These are phyloP conservation scores for Phyllostomus hastatus DNA, from an alignment of 2,113 vertebrate genomes.

Conservation along the genomic window DNA sequence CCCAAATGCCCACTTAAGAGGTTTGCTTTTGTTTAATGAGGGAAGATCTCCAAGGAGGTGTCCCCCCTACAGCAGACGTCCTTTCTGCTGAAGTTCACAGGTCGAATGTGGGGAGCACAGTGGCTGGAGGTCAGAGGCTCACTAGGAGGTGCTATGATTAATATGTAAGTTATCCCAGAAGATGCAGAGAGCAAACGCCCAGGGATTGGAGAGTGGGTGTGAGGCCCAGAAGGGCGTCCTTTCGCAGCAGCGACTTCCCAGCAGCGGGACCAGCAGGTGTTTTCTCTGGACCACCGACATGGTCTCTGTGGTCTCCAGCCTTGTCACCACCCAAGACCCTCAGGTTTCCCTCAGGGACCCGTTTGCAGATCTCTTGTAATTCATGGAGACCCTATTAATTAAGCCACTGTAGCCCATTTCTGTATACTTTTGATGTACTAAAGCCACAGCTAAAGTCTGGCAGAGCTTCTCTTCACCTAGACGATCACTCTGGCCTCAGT, in stretches of 20 bases:
- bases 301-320: background rate
- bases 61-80: constrained; percentile 56
- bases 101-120: constrained; percentile 62
- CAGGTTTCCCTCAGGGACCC: background rate
- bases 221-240: background rate
- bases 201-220: constrained; percentile 43
- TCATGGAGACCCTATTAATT: background rate
- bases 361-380: background rate
- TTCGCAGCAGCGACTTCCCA: background rate
- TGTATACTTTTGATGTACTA: background rate
- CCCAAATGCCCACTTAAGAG: constrained; percentile 44
- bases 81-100: constrained; percentile 68
- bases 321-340: background rate
- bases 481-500: background rate
- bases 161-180: constrained; percentile 63
- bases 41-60: constrained; percentile 55
- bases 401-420: background rate
- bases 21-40: constrained; percentile 65
- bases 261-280: background rate
- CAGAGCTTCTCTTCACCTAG: background rate
- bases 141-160: constrained; percentile 64
- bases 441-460: background rate
- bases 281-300: background rate
- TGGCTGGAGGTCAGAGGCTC: constrained; percentile 64
- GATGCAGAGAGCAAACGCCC: background rate